Evolutionary conservation across 1,140 invertebrate genomes (phyloP).

Genomic region (Meteorus sp.): DNA sequence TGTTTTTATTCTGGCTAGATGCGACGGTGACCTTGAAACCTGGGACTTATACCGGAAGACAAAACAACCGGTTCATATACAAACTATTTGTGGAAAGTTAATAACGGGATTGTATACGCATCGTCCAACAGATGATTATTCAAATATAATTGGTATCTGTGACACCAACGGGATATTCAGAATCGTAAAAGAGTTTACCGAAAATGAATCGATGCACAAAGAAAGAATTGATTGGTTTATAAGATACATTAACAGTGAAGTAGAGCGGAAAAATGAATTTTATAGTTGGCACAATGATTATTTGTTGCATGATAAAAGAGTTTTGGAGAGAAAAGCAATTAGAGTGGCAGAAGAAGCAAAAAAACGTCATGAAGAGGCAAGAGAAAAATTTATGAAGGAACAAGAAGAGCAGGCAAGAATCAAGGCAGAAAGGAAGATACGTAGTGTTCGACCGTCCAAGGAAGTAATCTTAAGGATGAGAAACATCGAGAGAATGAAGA

Average conservation of each 20-base stretch:
- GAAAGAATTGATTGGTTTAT: slow-evolving; percentile 46
- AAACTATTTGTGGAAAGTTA: slow-evolving; percentile 36
- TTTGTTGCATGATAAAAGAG: slow-evolving; percentile 32
- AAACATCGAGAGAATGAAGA: slow-evolving; percentile 50
- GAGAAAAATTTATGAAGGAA: slow-evolving; percentile 37
- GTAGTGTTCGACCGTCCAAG: slow-evolving; percentile 42
- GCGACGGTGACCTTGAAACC: slow-evolving; percentile 59
- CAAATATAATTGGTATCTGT: slow-evolving; percentile 35
- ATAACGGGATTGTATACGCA: slow-evolving; percentile 37
- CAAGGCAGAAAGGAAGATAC: slow-evolving; percentile 35
- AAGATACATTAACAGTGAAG: slow-evolving; percentile 42
- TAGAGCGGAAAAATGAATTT: slow-evolving; percentile 43
- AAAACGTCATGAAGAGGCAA: slow-evolving; percentile 35
- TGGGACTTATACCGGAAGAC: slow-evolving; percentile 57
- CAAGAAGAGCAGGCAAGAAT: slow-evolving; percentile 34
- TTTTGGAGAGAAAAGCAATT: slow-evolving; percentile 30
- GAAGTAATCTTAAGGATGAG: slow-evolving; percentile 43
- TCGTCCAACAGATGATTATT: background rate
- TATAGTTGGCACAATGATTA: slow-evolving; percentile 40
- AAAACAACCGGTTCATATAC: slow-evolving; percentile 33
- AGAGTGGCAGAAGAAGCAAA: slow-evolving; percentile 35
- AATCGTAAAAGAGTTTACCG: slow-evolving; percentile 31
- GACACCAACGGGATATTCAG: slow-evolving; percentile 37
- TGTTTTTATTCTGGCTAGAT: slow-evolving; percentile 55
- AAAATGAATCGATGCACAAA: slow-evolving; percentile 8